phyloP scores from a whole-genome alignment of 2,797 vertebrate species.

The Labeo calbasu region DNA sequence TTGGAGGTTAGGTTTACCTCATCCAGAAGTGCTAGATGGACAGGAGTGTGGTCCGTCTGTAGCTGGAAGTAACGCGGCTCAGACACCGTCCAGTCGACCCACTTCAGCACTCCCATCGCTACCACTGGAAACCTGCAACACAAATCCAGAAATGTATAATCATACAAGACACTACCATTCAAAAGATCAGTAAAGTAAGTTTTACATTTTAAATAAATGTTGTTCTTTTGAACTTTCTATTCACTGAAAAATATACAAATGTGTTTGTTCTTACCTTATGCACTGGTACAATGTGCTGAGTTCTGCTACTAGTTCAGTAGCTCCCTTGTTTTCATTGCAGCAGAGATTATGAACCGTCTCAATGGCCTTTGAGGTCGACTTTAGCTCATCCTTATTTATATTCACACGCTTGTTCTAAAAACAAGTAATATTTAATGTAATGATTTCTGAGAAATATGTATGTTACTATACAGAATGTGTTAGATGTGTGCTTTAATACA shows the following conservation, averaged over 20 bases:
- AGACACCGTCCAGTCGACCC: conserved; percentile 99
- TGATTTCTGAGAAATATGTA: neutral
- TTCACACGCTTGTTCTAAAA: conserved; percentile 94
- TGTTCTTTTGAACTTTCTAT: neutral
- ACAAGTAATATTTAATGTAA: neutral
- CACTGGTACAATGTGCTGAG: conserved; percentile 96
- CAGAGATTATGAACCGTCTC: conserved; percentile 96
- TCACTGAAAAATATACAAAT: neutral
- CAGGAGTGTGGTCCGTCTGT: conserved; percentile 96
- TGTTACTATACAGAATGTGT: neutral
- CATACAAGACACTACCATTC: neutral
- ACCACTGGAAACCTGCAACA: conserved; percentile 92
- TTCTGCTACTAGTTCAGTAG: conserved; percentile 95
- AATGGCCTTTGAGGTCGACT: conserved; percentile 95
- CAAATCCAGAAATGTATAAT: neutral
- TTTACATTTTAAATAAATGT: neutral
- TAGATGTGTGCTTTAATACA: neutral
- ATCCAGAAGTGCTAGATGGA: conserved; percentile 93
- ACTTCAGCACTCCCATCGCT: conserved; percentile 97
- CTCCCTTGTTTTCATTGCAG: conserved; percentile 98
- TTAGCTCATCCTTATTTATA: conserved; percentile 98
- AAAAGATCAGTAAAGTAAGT: neutral
- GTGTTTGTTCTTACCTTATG: conserved; percentile 64
- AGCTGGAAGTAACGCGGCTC: conserved; percentile 98
- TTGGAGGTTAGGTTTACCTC: conserved; percentile 77